phyloP scores from a whole-genome alignment of 2,113 vertebrate species.

The Orthonyx spaldingii region DNA sequence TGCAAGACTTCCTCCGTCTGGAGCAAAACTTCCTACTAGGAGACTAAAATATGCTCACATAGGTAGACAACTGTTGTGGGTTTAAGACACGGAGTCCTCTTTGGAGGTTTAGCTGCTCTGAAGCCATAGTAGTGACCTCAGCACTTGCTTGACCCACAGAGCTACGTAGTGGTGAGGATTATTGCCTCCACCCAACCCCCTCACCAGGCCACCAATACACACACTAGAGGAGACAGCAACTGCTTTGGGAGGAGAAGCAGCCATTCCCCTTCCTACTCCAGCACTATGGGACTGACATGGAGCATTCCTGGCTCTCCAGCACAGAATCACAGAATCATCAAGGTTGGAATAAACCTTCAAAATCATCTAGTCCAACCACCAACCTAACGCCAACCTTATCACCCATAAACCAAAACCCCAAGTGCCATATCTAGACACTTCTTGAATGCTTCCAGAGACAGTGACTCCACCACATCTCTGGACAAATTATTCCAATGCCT shows the following conservation, averaged over 20 bases:
- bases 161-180: rapidly evolving
- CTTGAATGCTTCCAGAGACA: neutral
- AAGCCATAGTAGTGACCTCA: neutral
- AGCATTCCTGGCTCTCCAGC: neutral
- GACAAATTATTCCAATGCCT: neutral
- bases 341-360: neutral
- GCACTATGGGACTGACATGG: rapidly evolving
- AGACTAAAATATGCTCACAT: neutral
- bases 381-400: neutral
- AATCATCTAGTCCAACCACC: neutral
- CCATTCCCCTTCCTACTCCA: neutral
- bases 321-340: neutral
- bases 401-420: neutral
- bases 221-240: neutral
- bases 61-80: neutral
- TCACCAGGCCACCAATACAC: neutral
- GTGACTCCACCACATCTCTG: neutral
- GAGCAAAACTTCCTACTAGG: neutral
- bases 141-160: neutral
- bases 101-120: neutral
- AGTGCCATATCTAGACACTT: neutral
- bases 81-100: neutral
- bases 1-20: neutral
- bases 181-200: rapidly evolving
- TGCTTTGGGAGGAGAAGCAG: neutral